phyloP scores from a whole-genome alignment of 2,888 invertebrate genomes.

The Cephalotes varians region DNA sequence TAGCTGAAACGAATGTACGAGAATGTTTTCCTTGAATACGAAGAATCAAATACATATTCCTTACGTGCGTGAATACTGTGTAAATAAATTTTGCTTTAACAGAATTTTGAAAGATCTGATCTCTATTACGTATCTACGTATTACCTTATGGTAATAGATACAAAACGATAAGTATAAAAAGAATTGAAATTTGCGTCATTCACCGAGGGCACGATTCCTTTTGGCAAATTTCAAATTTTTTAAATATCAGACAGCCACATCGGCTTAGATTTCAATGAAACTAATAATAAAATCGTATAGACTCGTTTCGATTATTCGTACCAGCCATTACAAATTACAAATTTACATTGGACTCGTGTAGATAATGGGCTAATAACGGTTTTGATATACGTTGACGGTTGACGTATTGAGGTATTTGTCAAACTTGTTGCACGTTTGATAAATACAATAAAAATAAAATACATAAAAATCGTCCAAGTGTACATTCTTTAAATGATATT shows the following conservation, averaged over 20 bases:
- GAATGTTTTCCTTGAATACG: background rate
- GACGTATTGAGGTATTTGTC: too few species aligned
- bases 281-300: too few species aligned
- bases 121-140: background rate
- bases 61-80: background rate
- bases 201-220: background rate
- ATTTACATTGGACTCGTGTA: background rate
- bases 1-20: background rate
- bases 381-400: background rate
- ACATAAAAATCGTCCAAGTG: background rate
- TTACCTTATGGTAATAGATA: background rate
- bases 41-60: background rate
- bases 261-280: background rate
- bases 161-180: background rate
- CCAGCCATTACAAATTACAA: background rate
- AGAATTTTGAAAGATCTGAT: background rate
- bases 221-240: background rate
- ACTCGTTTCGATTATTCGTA: background rate
- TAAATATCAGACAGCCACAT: background rate
- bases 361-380: background rate
- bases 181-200: background rate
- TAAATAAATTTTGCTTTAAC: background rate
- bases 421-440: too few species aligned
- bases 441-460: too few species aligned
- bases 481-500: background rate